Conservation (phyloP, 2,113 vertebrate species). For the Panthera uncia region DNA sequence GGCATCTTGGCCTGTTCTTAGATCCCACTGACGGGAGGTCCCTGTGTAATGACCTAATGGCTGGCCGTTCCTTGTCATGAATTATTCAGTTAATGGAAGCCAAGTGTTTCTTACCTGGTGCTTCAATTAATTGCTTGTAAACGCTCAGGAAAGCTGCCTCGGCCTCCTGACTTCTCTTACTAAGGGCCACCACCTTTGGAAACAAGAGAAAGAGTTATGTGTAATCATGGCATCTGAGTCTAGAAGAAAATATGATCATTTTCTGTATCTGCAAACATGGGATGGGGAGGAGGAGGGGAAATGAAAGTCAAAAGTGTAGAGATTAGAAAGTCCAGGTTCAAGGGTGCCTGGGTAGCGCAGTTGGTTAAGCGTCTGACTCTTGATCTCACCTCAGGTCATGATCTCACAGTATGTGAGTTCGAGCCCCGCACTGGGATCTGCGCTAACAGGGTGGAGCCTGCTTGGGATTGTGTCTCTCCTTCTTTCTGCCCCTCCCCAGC, state of each 20-base stretch:
- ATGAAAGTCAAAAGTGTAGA: neutral
- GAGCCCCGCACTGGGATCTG: too few relatives aligned
- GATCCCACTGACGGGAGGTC: neutral
- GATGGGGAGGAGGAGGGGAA: too few relatives aligned
- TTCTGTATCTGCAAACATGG: neutral
- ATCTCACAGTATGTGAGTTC: too few relatives aligned
- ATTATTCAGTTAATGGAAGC: slow-evolving; percentile 67
- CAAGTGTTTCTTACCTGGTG: slow-evolving; percentile 92
- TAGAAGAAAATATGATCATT: neutral
- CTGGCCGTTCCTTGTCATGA: neutral
- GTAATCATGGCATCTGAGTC: neutral
- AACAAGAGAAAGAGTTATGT: slow-evolving; percentile 63
- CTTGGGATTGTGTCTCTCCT: too few relatives aligned
- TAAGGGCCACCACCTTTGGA: slow-evolving; percentile 95
- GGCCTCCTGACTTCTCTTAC: slow-evolving; percentile 97
- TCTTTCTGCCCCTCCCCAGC: too few relatives aligned
- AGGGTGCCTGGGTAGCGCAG: too few relatives aligned
- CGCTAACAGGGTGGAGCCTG: too few relatives aligned
- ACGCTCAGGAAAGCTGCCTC: slow-evolving; percentile 97
- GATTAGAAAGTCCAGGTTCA: neutral
- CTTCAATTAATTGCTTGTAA: slow-evolving; percentile 96
- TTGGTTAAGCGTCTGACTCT: too few relatives aligned
- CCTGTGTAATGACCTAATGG: neutral
- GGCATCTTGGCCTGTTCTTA: neutral
- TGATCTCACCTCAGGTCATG: too few relatives aligned